Evolutionary conservation across 2,888 invertebrate genomes (phyloP).

Genomic region (Cataglyphis albicans): DNA sequence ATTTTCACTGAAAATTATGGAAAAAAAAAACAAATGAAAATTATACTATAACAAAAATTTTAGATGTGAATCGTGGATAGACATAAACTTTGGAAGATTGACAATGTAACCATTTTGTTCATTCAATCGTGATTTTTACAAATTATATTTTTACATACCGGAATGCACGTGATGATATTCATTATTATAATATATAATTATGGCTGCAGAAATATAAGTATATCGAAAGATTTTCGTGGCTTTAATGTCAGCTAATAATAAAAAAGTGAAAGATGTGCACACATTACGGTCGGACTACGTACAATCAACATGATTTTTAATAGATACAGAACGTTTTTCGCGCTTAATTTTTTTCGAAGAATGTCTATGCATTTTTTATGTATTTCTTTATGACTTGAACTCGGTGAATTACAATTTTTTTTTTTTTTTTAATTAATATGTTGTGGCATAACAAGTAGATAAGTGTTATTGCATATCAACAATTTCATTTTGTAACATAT

Average conservation of each 20-base stretch:
- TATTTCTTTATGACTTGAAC: not conserved
- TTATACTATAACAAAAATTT: constrained; percentile 24
- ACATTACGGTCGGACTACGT: not conserved
- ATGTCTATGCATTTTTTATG: constrained; percentile 8
- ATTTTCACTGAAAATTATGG: constrained; percentile 33
- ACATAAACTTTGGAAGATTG: constrained; percentile 55
- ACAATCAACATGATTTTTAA: constrained; percentile 8
- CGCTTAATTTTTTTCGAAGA: not conserved
- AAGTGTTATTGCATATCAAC: constrained; percentile 34
- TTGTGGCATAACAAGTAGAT: constrained; percentile 33
- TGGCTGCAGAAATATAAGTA: constrained; percentile 1
- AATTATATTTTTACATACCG: constrained; percentile 66
- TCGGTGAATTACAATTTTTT: constrained; percentile 1
- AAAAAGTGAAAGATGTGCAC: constrained; percentile 11
- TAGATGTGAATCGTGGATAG: constrained; percentile 36
- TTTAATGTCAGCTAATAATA: constrained; percentile 10
- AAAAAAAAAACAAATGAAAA: constrained; percentile 30
- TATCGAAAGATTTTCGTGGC: not conserved
- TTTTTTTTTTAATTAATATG: constrained; percentile 9
- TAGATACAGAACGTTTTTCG: constrained; percentile 1
- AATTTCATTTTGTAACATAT: constrained; percentile 30
- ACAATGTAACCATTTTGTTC: constrained; percentile 39
- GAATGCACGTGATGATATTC: constrained; percentile 59
- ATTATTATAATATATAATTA: constrained; percentile 8
- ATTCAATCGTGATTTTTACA: constrained; percentile 58